Conservation (phyloP, 1,140 invertebrate species). For the Zaprionus ornatus region DNA sequence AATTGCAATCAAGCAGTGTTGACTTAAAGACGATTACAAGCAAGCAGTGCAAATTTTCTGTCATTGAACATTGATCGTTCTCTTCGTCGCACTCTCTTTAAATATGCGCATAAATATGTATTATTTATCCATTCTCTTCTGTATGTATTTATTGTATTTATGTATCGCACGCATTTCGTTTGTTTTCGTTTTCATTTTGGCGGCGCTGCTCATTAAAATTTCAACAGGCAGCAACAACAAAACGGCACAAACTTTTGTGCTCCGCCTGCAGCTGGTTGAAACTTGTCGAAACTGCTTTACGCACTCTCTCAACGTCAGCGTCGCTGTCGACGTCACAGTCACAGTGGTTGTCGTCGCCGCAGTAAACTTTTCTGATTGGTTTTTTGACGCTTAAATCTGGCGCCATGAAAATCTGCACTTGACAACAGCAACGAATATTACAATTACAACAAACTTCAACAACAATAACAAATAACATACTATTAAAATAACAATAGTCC, state of each 20-base stretch:
- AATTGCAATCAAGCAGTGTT: not conserved
- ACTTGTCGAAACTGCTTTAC: constrained; percentile 59
- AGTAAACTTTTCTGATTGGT: constrained; percentile 33
- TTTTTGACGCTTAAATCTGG: constrained; percentile 16
- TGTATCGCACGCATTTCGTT: constrained; percentile 20
- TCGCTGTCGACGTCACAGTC: not conserved
- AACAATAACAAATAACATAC: not conserved
- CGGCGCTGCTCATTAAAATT: constrained; percentile 52
- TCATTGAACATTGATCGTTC: not conserved
- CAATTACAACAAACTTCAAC: not conserved
- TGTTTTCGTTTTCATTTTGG: constrained; percentile 24
- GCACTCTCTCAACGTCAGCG: constrained; percentile 12
- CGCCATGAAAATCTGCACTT: not conserved
- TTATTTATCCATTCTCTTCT: not conserved
- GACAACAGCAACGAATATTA: not conserved
- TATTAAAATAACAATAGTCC: not conserved
- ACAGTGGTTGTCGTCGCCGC: not conserved
- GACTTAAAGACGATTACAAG: not conserved
- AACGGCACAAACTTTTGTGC: constrained; percentile 20
- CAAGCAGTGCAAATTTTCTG: not conserved
- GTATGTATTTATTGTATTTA: constrained; percentile 19
- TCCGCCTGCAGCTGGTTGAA: constrained; percentile 47
- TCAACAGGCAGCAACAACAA: constrained; percentile 25
- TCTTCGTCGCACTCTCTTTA: constrained; percentile 9
- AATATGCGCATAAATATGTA: constrained; percentile 27